phyloP scores from a whole-genome alignment of 2,888 invertebrate species.

The Octodonta nipae region DNA sequence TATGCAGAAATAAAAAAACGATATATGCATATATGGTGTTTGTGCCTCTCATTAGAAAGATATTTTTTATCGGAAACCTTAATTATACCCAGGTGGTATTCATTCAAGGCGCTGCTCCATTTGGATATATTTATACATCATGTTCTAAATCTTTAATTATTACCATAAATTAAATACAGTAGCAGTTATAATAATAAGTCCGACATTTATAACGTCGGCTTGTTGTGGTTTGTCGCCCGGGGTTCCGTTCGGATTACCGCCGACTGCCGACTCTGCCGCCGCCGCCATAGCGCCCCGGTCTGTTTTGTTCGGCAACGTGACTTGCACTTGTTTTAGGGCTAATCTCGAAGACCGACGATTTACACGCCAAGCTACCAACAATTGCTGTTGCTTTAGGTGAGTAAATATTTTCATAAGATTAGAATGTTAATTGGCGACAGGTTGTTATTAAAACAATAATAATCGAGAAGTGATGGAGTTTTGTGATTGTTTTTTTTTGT shows the following conservation, averaged over 20 bases:
- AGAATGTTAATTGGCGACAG: no score
- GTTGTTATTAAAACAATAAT: no score
- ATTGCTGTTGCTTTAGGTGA: no score
- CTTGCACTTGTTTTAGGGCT: slow-evolving; percentile 26
- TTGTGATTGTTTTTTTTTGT: no score
- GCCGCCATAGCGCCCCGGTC: no score
- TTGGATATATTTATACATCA: background rate
- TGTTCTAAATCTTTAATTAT: slow-evolving; percentile 15
- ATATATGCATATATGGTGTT: no score
- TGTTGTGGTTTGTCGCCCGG: slow-evolving; percentile 20
- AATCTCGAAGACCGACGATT: no score
- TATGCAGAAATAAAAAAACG: no score
- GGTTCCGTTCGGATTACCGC: slow-evolving; percentile 9
- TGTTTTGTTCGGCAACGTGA: slow-evolving; percentile 15
- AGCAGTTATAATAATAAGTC: slow-evolving; percentile 19
- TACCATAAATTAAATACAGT: slow-evolving; percentile 21
- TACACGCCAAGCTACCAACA: no score
- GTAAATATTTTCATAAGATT: no score
- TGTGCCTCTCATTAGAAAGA: background rate
- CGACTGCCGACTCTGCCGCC: background rate
- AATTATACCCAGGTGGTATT: slow-evolving; percentile 1
- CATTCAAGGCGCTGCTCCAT: no score
- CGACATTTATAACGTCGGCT: slow-evolving; percentile 17
- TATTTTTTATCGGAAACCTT: background rate
- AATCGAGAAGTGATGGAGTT: no score